Conservation (phyloP, 2,113 vertebrate species). For the Acanthisitta chloris region DNA sequence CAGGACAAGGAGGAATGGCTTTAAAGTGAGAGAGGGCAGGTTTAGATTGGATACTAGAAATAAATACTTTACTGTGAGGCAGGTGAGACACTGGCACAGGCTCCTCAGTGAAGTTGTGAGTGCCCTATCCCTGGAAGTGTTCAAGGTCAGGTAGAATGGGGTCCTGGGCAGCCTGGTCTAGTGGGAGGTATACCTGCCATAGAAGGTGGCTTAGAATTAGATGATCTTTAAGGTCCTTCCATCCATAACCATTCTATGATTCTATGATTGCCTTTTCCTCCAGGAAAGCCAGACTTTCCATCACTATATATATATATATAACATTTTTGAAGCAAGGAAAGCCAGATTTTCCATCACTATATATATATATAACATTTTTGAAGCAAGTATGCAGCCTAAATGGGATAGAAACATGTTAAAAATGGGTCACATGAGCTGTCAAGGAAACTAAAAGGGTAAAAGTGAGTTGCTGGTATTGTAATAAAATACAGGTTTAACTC, state of each 20-base stretch:
- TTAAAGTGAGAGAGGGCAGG: neutral
- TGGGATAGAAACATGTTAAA: neutral
- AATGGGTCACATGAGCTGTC: neutral
- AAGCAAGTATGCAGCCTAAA: neutral
- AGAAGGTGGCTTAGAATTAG: rapidly evolving
- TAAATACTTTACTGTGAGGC: neutral
- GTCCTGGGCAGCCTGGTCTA: neutral
- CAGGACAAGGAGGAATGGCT: neutral
- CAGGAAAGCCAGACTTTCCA: neutral
- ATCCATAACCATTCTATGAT: neutral
- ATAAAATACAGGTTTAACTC: neutral
- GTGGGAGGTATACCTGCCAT: rapidly evolving
- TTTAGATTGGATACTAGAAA: neutral
- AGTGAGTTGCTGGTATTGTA: rapidly evolving
- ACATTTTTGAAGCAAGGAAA: neutral
- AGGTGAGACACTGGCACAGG: neutral
- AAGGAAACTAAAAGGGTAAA: neutral
- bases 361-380: neutral
- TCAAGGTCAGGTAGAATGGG: no score
- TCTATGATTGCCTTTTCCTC: neutral
- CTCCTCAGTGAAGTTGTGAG: no score
- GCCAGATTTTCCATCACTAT: neutral
- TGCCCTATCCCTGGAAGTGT: no score
- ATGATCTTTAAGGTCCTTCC: neutral
- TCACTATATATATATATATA: neutral